Evolutionary conservation across 2,113 vertebrate species (phyloP), one percentile per base, ranked within the genome.

Genomic region (Aphyosemion australe): DNA sequence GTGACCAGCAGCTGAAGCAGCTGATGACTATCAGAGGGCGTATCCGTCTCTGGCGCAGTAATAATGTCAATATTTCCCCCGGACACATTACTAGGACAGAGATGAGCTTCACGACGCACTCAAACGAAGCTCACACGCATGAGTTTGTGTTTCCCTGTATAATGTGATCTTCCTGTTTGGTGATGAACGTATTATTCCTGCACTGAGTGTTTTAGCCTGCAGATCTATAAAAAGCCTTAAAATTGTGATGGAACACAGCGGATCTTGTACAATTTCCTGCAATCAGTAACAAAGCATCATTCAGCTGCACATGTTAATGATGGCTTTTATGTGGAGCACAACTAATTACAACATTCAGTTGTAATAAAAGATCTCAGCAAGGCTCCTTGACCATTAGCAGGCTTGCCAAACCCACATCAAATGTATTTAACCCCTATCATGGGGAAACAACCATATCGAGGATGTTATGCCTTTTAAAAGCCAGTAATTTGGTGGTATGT

Each of bases 51-150:
- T 81, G 84, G 78, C 63, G 80, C 80, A 87, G 76, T 82, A 80
- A 88, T 89, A 89, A 84, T 84, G 80, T 82, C 84, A 83, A 85
- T 75, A 80, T 68, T 81, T 80, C 73, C 12, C 83, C 47, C 43
- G 52, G 74, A 76, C 64, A 72, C 47, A 21, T 58, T 65, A 61
- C 57, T 61, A 45, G 59, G 72, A 71, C n/a, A 37, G 34, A 54
- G 63, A 69, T 19, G 60, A 60, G 55, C 41, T 50, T 61, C 47
- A 16, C 45, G 18, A 37, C 67, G 58, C 52, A 2, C 54, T 47
- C 12, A 7, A 26, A 65, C 43, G 52, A 57, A 63, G 66, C 46
- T 60, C 54, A 16, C 34, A 49, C 8, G 9, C 10, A n/a, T 47
- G 45, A n/a, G 16, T 18, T 48, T 19, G 18, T 21, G 39, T 32